Evolutionary conservation across 2,888 invertebrate species (phyloP).

Genomic region (Zygaena filipendulae): DNA sequence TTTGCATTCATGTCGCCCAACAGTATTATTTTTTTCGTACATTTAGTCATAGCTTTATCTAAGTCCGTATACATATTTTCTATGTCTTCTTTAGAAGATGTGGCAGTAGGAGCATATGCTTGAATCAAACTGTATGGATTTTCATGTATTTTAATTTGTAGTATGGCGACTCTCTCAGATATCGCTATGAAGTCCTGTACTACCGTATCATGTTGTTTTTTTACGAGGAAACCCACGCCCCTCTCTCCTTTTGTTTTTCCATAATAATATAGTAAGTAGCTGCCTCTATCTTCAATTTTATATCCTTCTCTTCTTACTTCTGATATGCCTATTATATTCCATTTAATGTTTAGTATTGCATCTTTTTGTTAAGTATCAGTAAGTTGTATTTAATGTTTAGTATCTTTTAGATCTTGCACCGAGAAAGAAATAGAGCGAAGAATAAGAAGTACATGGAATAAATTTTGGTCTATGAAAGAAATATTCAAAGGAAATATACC

Average conservation of each 20-base stretch:
- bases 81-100: constrained; percentile 1
- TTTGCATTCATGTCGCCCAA: constrained; percentile 5
- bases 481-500: constrained; percentile 1
- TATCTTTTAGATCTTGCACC: too few relatives aligned
- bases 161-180: constrained; percentile 1
- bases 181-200: constrained; percentile 2
- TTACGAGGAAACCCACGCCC: constrained; percentile 5
- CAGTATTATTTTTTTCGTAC: background rate
- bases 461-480: constrained; percentile 5
- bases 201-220: constrained; percentile 1
- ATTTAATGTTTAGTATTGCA: constrained; percentile 3
- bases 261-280: constrained; percentile 3
- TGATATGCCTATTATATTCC: constrained; percentile 5
- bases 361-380: too few relatives aligned
- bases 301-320: constrained; percentile 6
- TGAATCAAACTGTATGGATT: background rate
- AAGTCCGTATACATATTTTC: background rate
- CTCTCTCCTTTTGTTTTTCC: constrained; percentile 4
- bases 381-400: too few relatives aligned
- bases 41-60: constrained; percentile 1
- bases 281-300: constrained; percentile 7
- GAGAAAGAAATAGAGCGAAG: too few relatives aligned
- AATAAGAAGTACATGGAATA: too few relatives aligned
- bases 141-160: background rate
- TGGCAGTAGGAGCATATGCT: background rate